Base-by-base conservation (phyloP, 2,888 invertebrate genomes). In the Branchellion lobata region DNA sequence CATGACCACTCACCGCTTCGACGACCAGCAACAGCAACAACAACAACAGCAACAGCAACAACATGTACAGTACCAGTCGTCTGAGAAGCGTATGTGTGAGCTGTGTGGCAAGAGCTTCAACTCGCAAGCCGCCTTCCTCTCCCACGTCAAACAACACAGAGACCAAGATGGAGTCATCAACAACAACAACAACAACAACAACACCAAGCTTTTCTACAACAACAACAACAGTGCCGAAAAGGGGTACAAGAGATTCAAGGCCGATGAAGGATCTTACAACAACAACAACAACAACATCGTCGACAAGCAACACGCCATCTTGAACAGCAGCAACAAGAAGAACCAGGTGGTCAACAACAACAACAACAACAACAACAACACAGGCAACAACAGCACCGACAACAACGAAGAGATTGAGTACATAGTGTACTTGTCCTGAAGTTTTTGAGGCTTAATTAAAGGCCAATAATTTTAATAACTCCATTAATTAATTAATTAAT, bases 1-100 rank as follows among this genome's bases (percentile, higher is more conserved):
- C 72, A 34, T 68, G 53, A 65, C 65, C 21, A 77, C 77, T 14
- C 80, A 80, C 57, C 61, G 69, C 24, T 65, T 65, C 34, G 77
- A 77, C 24, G 77, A 77, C n/a, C 75, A 75, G 57, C 31, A 73
- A n/a, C 33, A 34, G 36, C 47, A 73, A 5, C 73, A 73, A 47
- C 51, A 51, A 51, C 51, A n/a, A n/a, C n/a, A n/a, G n/a, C 65
- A 65, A 65, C 65, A n/a, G 8, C 69, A 69, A 29, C 69, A 69
- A 31, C 69, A 33, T 8, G 27, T 27, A 27, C 29, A 24, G n/a
- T 29, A 69, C 3, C 27, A 69, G 5, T n/a, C 61, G 5, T n/a
- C n/a, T 3, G 61, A 57, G 24, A 57, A 57, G n/a, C 61, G 61
- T n/a, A 57, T 57, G 61, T 57, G 61, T 57, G 61, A 57, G 61